Evolutionary conservation across 2,888 invertebrate species (phyloP).

Genomic region (Stegophylla sp.): DNA sequence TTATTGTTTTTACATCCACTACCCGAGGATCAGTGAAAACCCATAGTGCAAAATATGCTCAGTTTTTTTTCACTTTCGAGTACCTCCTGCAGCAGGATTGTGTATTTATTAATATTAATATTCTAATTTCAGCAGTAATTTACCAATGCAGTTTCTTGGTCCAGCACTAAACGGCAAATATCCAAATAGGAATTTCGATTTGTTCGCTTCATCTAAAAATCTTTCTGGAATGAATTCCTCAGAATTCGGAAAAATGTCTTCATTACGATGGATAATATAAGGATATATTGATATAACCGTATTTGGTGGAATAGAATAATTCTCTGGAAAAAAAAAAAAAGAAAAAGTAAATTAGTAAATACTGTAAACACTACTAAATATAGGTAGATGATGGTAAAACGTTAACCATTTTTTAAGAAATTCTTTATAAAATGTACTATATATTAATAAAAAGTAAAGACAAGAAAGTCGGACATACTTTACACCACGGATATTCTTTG

Average conservation of each 20-base stretch:
- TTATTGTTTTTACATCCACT: too few species aligned
- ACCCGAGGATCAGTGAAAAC: too few species aligned
- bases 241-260: slow-evolving; percentile 65
- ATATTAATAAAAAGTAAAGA: too few species aligned
- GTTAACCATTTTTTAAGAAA: too few species aligned
- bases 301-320: slow-evolving; percentile 62
- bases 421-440: too few species aligned
- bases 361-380: too few species aligned
- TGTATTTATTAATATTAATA: too few species aligned
- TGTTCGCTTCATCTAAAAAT: slow-evolving; percentile 63
- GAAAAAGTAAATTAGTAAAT: neutral
- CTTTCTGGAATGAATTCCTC: slow-evolving; percentile 66
- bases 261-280: slow-evolving; percentile 64
- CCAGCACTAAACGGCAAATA: slow-evolving; percentile 66
- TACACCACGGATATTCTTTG: too few species aligned
- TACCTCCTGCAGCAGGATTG: too few species aligned
- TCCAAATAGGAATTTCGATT: slow-evolving; percentile 29
- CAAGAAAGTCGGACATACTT: too few species aligned
- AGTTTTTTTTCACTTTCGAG: neutral
- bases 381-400: too few species aligned
- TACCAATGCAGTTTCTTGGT: slow-evolving; percentile 66
- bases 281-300: slow-evolving; percentile 61
- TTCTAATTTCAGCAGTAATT: neutral
- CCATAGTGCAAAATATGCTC: neutral
- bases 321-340: slow-evolving; percentile 20